Evolutionary conservation across 2,797 vertebrate species (phyloP).

Genomic region (Sciaenops ocellatus): DNA sequence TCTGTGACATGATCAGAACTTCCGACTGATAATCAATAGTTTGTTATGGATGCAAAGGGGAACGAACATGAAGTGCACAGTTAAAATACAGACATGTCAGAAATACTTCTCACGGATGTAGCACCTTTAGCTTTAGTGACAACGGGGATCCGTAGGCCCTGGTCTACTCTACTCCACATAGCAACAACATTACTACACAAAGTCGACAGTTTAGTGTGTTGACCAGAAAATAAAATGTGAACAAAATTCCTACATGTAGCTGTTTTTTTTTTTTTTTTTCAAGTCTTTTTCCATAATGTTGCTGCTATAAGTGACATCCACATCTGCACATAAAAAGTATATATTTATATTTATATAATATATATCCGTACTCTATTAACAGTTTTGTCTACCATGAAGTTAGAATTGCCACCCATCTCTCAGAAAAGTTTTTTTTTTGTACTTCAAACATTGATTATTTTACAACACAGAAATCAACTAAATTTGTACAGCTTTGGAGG

Average conservation of each 20-base stretch:
- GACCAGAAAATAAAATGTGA: conserved; percentile 84
- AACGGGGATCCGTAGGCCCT: conserved; percentile 77
- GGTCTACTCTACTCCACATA: conserved; percentile 86
- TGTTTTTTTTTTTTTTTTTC: conserved; percentile 62
- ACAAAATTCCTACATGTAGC: conserved; percentile 84
- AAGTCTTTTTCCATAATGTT: conserved; percentile 85
- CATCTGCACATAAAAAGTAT: conserved; percentile 92
- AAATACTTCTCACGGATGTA: conserved; percentile 70
- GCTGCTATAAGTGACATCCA: conserved; percentile 89
- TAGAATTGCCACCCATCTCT: conserved; percentile 83
- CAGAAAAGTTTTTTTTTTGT: conserved; percentile 76
- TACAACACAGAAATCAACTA: conserved; percentile 87
- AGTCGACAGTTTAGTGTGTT: conserved; percentile 84
- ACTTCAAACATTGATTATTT: conserved; percentile 86
- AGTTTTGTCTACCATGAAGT: conserved; percentile 88
- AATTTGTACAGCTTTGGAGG: conserved; percentile 85
- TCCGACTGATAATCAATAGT: conserved; percentile 27
- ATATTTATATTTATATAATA: conserved; percentile 91
- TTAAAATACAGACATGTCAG: conserved; percentile 63
- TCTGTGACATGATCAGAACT: conserved; percentile 39
- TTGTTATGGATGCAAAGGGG: conserved; percentile 21
- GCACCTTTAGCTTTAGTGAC: conserved; percentile 75
- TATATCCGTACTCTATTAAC: conserved; percentile 91
- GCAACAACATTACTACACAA: conserved; percentile 88
- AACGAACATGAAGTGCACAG: conserved; percentile 59